Percentiles rank a stretch among this genome's conserved stretches.
Conservation (phyloP, 2,113 vertebrate species). For the Cebidichthys violaceus region DNA sequence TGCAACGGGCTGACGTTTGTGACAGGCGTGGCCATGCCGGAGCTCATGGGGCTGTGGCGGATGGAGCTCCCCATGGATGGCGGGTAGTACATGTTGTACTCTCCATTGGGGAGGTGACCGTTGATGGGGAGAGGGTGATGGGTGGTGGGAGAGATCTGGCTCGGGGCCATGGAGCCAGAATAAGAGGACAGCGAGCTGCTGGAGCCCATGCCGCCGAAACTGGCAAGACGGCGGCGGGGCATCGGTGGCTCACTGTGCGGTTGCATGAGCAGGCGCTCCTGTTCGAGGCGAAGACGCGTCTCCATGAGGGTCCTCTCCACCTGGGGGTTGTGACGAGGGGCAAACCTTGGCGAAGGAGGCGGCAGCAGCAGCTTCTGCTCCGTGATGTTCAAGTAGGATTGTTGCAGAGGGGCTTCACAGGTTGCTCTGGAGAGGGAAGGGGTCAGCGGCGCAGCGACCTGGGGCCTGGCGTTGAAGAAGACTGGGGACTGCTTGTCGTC, state of each 20-base stretch:
- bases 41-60: conserved; percentile 96
- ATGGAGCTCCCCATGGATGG: conserved; percentile 93
- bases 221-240: conserved; percentile 91
- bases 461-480: conserved; percentile 80
- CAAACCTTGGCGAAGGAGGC: conserved; percentile 89
- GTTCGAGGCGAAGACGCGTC: conserved; percentile 92
- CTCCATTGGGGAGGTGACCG: conserved; percentile 87
- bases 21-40: conserved; percentile 92
- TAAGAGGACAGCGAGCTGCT: conserved; percentile 92
- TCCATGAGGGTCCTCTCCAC: conserved; percentile 99
- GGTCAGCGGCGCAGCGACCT: conserved; percentile 64
- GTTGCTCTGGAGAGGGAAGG: conserved; percentile 70
- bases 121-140: conserved; percentile 86
- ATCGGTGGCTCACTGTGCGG: conserved; percentile 81
- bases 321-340: conserved; percentile 89
- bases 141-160: conserved; percentile 80
- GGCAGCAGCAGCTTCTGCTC: conserved; percentile 88
- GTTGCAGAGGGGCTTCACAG: conserved; percentile 81
- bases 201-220: conserved; percentile 94
- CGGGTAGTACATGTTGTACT: conserved; percentile 85
- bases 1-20: conserved; percentile 95
- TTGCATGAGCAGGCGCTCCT: conserved; percentile 92
- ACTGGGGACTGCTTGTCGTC: conserved; percentile 90
- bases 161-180: conserved; percentile 85
- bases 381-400: conserved; percentile 78